Percentiles rank a stretch among this genome's conserved stretches.
phyloP scores from a whole-genome alignment of 2,888 invertebrate genomes.

The Oithona nana region DNA sequence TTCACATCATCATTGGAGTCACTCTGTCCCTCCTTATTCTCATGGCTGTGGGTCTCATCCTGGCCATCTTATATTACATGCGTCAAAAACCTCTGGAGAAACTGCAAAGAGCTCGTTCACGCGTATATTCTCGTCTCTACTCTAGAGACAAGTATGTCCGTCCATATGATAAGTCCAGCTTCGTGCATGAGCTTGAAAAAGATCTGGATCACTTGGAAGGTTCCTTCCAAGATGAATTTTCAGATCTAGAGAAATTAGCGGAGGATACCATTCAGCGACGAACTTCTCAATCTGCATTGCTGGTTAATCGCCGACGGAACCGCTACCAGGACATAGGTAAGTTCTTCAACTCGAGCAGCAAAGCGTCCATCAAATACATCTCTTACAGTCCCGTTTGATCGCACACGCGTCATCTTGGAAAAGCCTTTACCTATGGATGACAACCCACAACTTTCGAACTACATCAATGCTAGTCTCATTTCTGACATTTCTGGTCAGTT shows the following conservation, averaged over 20 bases:
- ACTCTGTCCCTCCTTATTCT: background rate
- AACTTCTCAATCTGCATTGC: background rate
- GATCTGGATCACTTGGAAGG: background rate
- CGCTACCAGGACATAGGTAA: conserved; percentile 9
- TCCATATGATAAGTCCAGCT: background rate
- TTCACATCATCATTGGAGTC: background rate
- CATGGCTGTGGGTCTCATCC: background rate
- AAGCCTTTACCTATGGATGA: background rate
- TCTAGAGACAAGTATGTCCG: background rate
- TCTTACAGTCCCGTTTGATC: conserved; percentile 8
- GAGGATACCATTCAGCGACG: conserved; percentile 6
- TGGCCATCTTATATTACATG: background rate
- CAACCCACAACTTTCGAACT: background rate
- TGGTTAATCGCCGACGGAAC: background rate
- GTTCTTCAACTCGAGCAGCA: too few species aligned
- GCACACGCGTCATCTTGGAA: background rate
- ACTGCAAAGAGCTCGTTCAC: conserved; percentile 2
- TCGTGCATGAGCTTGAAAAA: background rate
- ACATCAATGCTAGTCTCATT: conserved; percentile 8
- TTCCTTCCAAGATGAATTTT: background rate
- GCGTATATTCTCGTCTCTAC: conserved; percentile 1
- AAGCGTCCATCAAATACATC: too few species aligned
- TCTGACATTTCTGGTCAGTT: background rate
- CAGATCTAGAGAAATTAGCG: background rate
- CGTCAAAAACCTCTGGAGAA: background rate